Evolutionary conservation across 2,888 invertebrate genomes (phyloP), one percentile per base, ranked within the genome.

Genomic region (Ashinkailepas kermadecensis): DNA sequence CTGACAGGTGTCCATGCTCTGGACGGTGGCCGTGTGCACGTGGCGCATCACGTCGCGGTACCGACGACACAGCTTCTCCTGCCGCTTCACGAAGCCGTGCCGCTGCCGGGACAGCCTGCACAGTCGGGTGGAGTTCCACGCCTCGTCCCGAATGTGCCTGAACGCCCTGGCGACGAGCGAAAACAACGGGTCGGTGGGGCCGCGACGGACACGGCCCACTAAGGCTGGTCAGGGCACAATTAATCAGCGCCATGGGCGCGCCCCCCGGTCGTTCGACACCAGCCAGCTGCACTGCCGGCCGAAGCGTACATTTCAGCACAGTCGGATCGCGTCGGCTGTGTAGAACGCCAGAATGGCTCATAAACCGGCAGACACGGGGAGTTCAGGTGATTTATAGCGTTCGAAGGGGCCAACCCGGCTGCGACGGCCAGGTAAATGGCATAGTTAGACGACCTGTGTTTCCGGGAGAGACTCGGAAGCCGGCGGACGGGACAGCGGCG

Each of bases 11-110:
- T 25, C 54, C 54, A 94, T 91, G 58, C 86, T 85, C 82, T 92
- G 89, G 67, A 90, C 89, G 10, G 94, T 93, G 0, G 94, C 94
- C 80, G 90, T 90, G 15, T 92, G 92, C 83, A 95, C 91, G 86
- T 92, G 92, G 81, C 92, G 91, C 94, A 95, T 94, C 78, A 86
- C 83, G 79, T 87, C 86, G 59, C 85, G 81, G 74, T 86, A 83
- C n/a, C 85, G 85, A 74, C 85, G 85, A 81, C 87, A 87, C 80
- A 87, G 83, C 64, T 85, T 85, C n/a, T 84, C 85, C 84, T 87
- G 85, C 9, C 85, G 81, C 13, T 84, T 82, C 56, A 83, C 84
- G 74, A 86, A 82, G 13, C 85, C 84, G 58, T 84, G 83, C 12
- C 83, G 82, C 86, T 81, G 85, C 82, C 86, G 85, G 62, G 86